phyloP scores from a whole-genome alignment of 2,888 invertebrate genomes.

The Choristoneura rosaceana region DNA sequence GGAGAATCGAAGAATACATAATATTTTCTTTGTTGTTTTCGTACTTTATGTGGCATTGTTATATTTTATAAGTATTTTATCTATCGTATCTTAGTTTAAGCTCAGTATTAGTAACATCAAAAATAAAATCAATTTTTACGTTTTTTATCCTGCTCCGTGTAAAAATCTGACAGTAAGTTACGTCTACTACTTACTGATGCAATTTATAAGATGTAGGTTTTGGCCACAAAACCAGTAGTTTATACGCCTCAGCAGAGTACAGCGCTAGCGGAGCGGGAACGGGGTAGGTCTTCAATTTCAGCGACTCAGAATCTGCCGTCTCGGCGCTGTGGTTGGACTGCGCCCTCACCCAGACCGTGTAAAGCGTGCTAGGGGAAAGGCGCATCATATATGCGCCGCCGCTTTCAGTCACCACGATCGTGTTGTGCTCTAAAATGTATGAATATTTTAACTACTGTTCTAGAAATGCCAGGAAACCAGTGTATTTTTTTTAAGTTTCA shows the following conservation, averaged over 20 bases:
- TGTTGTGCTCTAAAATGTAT: slow-evolving; percentile 70
- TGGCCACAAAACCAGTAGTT: slow-evolving; percentile 89
- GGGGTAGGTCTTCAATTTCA: slow-evolving; percentile 89
- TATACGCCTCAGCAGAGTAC: slow-evolving; percentile 66
- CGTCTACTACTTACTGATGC: slow-evolving; percentile 58
- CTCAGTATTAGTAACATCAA: no score
- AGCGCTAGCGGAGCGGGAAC: slow-evolving; percentile 88
- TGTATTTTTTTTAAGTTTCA: neutral
- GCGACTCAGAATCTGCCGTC: slow-evolving; percentile 85
- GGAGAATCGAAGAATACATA: no score
- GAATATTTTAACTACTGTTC: neutral
- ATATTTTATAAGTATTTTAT: no score
- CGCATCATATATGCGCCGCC: slow-evolving; percentile 83
- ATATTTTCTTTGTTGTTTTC: no score
- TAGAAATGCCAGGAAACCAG: neutral
- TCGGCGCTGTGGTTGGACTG: slow-evolving; percentile 88
- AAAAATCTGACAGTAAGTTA: neutral
- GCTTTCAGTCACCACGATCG: slow-evolving; percentile 71
- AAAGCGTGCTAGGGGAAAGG: slow-evolving; percentile 88
- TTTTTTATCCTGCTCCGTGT: neutral
- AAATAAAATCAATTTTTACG: no score
- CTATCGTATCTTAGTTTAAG: no score
- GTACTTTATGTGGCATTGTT: no score
- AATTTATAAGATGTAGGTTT: slow-evolving; percentile 72
- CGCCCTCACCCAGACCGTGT: slow-evolving; percentile 90